Base-by-base conservation (phyloP, 2,797 vertebrate genomes). In the Leptoclinus maculatus region DNA sequence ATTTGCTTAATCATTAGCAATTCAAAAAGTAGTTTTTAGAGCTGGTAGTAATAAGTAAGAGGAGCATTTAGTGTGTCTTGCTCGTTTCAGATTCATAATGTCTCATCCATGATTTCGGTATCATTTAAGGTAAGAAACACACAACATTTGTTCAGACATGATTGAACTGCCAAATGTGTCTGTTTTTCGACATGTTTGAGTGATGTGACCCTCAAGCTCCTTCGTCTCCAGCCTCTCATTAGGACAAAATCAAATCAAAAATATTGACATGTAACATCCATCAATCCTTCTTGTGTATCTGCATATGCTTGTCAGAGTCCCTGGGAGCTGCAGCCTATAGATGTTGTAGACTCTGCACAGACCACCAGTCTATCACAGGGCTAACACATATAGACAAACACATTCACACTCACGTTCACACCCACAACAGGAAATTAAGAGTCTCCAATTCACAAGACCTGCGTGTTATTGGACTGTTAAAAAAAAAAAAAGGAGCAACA, bases 181-280 rank as follows among this genome's bases (percentile, higher is more conserved):
- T 16, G 12, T 32, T 67, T n/a, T n/a, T 58, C 25, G 49, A 78
- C 75, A 59, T 65, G 47, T 70, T 29, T 68, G 74, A 85, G n/a
- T 65, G 25, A 76, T 64, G n/a, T 57, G 56, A 43, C 49, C 54
- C 59, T 45, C 54, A 27, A 76, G 59, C 49, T 66, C 47, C 16
- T 5, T 36, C 38, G 53, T 67, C 49, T 65, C 25, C 43, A n/a
- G 67, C 51, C 67, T 70, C 53, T 57, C 57, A 63, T 43, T 57
- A 72, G 83, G 72, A 70, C 2, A 25, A 71, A 34, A 81, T 85
- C 71, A 74, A 79, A 80, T 88, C 77, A 79, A 65, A 83, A 27
- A 76, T 80, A 68, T 76, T 67, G 83, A 76, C 68, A 63, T 56
- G 71, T 39, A 58, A 76, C 73, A 78, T 82, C 70, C 62, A 76